A percentile compares a stretch with the other conserved stretches of the same genome.
Evolutionary conservation across 1,140 invertebrate species (phyloP).

Genomic region (Araneus ventricosus): DNA sequence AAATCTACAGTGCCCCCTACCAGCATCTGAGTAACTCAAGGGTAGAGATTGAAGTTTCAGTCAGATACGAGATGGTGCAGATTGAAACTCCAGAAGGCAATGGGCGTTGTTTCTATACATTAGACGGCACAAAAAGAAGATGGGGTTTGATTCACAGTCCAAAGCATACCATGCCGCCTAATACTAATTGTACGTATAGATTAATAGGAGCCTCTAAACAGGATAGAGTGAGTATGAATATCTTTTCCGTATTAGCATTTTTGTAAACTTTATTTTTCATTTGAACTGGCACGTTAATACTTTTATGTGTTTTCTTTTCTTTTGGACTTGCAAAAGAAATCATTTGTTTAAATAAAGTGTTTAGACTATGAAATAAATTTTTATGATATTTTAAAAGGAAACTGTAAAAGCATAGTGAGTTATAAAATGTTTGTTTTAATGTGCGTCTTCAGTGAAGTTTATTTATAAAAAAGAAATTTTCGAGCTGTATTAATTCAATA

Average conservation of each 20-base stretch:
- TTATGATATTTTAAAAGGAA: no score
- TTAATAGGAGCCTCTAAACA: slow-evolving; percentile 86
- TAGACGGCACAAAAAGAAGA: slow-evolving; percentile 86
- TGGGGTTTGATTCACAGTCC: slow-evolving; percentile 89
- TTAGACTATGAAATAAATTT: no score
- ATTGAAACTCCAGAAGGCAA: slow-evolving; percentile 76
- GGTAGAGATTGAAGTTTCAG: slow-evolving; percentile 91
- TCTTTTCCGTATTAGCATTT: background rate
- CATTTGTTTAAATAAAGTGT: no score
- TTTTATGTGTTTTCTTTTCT: no score
- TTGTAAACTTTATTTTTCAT: background rate
- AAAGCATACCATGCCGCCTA: slow-evolving; percentile 89
- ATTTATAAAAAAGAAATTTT: no score
- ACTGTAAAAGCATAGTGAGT: no score
- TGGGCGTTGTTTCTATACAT: slow-evolving; percentile 89
- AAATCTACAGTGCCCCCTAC: slow-evolving; percentile 92
- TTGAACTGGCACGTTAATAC: no score
- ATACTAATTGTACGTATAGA: slow-evolving; percentile 92
- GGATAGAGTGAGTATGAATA: slow-evolving; percentile 83
- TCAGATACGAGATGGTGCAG: slow-evolving; percentile 84
- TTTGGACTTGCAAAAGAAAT: no score
- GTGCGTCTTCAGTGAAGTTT: no score
- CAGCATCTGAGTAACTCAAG: slow-evolving; percentile 88
- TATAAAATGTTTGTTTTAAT: no score
- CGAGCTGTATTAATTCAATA: no score